phyloP scores from a whole-genome alignment of 1,140 invertebrate species.

The Battus philenor region DNA sequence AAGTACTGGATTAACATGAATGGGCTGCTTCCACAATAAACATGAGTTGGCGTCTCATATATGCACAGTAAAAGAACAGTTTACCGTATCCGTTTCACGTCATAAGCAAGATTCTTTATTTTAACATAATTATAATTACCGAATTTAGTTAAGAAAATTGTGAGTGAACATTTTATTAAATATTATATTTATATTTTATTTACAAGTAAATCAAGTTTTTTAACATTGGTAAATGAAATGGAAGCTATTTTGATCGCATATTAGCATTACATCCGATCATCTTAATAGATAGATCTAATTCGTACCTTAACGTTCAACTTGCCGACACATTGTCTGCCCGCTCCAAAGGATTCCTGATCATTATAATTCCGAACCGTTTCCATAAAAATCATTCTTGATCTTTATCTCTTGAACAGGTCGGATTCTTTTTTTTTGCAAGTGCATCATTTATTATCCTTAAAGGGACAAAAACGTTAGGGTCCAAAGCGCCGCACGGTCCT shows the following conservation, averaged over 20 bases:
- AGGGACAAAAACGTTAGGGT: slow-evolving; percentile 59
- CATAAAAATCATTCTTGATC: slow-evolving; percentile 73
- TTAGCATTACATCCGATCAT: slow-evolving; percentile 1
- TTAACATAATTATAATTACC: no score
- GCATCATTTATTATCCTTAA: slow-evolving; percentile 74
- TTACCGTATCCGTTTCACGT: no score
- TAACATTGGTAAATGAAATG: no score
- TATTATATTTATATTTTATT: no score
- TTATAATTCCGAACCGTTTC: slow-evolving; percentile 71
- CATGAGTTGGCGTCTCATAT: no score
- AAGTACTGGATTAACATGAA: no score
- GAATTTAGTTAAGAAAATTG: no score
- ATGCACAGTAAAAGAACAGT: no score
- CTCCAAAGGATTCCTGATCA: slow-evolving; percentile 67
- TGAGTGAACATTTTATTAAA: no score
- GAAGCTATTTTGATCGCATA: background rate
- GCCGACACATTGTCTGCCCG: slow-evolving; percentile 72
- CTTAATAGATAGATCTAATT: slow-evolving; percentile 17
- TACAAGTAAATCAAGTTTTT: no score
- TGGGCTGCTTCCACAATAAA: no score
- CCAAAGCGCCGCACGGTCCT: slow-evolving; percentile 62
- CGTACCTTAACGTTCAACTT: slow-evolving; percentile 29
- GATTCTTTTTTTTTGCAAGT: slow-evolving; percentile 60
- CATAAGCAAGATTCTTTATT: no score
- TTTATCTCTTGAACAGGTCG: slow-evolving; percentile 73